These are phyloP conservation scores for Scomber colias DNA, from an alignment of 2,113 vertebrate genomes.

Conservation along the genomic window DNA sequence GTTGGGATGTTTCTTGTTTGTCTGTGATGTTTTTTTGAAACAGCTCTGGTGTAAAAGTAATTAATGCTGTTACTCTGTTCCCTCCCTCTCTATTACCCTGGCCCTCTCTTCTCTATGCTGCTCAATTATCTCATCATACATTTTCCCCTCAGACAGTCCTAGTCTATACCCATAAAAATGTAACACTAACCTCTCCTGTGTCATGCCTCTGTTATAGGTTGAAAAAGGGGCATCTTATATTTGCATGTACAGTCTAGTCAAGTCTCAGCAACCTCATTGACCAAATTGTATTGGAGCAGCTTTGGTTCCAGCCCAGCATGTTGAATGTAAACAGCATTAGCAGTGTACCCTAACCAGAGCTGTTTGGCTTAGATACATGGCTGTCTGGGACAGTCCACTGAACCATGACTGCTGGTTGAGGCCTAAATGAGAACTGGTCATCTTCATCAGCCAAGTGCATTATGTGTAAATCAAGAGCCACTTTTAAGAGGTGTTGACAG, in stretches of 20 bases:
- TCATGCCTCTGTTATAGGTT: conserved; percentile 20
- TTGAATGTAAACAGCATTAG: conserved; percentile 79
- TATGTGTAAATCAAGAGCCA: conserved; percentile 25
- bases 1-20: background rate
- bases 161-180: conserved; percentile 13
- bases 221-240: conserved; percentile 21
- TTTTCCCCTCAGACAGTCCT: background rate
- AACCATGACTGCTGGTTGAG: conserved; percentile 46
- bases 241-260: conserved; percentile 17
- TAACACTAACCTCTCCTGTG: conserved; percentile 3
- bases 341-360: conserved; percentile 58
- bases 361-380: conserved; percentile 74
- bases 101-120: background rate
- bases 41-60: background rate
- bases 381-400: conserved; percentile 65
- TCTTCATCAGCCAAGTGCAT: background rate
- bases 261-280: conserved; percentile 42
- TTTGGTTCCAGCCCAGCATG: conserved; percentile 48
- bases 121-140: background rate
- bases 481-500: background rate
- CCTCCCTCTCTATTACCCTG: background rate
- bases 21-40: background rate
- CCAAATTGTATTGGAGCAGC: conserved; percentile 39
- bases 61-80: background rate
- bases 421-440: conserved; percentile 22